These are phyloP conservation scores for Xylota sylvarum DNA, from an alignment of 2,888 invertebrate genomes.

Conservation along the genomic window DNA sequence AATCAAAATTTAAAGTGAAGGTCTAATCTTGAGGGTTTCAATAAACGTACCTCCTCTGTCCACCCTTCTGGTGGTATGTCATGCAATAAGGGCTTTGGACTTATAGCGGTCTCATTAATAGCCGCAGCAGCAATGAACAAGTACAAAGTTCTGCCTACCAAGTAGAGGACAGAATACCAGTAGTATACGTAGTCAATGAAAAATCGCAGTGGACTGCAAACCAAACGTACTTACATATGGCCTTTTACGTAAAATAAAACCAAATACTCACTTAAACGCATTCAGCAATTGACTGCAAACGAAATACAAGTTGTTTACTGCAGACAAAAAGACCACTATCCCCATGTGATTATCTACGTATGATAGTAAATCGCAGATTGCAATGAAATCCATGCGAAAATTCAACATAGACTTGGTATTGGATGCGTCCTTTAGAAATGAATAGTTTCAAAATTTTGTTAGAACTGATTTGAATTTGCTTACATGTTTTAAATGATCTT, in stretches of 20 bases:
- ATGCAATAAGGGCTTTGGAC: constrained; percentile 46
- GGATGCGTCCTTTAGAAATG: constrained; percentile 11
- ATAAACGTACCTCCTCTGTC: constrained; percentile 51
- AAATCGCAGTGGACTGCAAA: constrained; percentile 50
- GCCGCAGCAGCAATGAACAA: constrained; percentile 55
- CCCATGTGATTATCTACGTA: constrained; percentile 67
- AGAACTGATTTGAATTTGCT: neutral
- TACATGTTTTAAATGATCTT: constrained; percentile 47
- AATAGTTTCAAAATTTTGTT: neutral
- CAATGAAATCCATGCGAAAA: constrained; percentile 69
- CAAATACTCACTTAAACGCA: constrained; percentile 39
- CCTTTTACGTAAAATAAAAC: neutral
- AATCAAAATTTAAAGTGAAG: neutral
- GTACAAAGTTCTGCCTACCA: constrained; percentile 54
- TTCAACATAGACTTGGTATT: constrained; percentile 33
- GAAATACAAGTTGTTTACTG: constrained; percentile 66
- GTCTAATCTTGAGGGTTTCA: neutral
- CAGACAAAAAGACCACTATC: constrained; percentile 59
- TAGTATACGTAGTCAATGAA: constrained; percentile 56
- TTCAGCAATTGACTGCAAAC: constrained; percentile 56
- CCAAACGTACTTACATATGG: neutral
- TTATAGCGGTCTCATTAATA: constrained; percentile 57
- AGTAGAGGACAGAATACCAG: constrained; percentile 63
- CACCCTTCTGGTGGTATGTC: constrained; percentile 56
- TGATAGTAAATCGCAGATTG: constrained; percentile 57